Percentiles rank a stretch among this genome's conserved stretches.
Evolutionary conservation across 2,888 invertebrate genomes (phyloP).

Genomic region (Acanthosepion pharaonis): DNA sequence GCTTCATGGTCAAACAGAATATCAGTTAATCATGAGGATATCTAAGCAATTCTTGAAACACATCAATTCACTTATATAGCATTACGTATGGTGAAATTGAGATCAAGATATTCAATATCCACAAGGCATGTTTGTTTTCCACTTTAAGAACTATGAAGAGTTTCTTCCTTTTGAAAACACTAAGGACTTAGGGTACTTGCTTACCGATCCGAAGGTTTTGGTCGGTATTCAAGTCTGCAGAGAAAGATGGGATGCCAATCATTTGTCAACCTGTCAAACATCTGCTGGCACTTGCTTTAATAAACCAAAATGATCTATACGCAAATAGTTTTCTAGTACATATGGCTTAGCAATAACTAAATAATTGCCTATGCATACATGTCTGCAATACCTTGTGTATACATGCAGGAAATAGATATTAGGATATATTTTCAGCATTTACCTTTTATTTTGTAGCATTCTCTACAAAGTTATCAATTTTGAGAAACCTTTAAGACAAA

Average conservation of each 20-base stretch:
- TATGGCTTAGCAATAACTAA: background rate
- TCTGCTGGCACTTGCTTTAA: conserved; percentile 33
- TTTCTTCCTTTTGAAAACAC: background rate
- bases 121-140: background rate
- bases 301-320: background rate
- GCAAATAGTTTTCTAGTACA: background rate
- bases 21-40: background rate
- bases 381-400: too few relatives aligned
- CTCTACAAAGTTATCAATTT: too few relatives aligned
- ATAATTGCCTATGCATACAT: too few relatives aligned
- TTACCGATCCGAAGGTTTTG: background rate
- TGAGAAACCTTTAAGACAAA: too few relatives aligned
- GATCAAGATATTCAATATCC: background rate
- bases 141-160: background rate
- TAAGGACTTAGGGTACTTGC: background rate
- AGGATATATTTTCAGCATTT: too few relatives aligned
- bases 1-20: background rate
- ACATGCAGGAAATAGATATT: too few relatives aligned
- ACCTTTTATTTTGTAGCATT: too few relatives aligned
- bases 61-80: background rate
- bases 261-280: background rate
- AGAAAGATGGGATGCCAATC: conserved; percentile 10
- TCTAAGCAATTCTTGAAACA: background rate
- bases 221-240: background rate
- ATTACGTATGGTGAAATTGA: background rate